These are phyloP conservation scores for Argyresthia goedartella DNA, from an alignment of 2,888 invertebrate species.

Conservation along the genomic window DNA sequence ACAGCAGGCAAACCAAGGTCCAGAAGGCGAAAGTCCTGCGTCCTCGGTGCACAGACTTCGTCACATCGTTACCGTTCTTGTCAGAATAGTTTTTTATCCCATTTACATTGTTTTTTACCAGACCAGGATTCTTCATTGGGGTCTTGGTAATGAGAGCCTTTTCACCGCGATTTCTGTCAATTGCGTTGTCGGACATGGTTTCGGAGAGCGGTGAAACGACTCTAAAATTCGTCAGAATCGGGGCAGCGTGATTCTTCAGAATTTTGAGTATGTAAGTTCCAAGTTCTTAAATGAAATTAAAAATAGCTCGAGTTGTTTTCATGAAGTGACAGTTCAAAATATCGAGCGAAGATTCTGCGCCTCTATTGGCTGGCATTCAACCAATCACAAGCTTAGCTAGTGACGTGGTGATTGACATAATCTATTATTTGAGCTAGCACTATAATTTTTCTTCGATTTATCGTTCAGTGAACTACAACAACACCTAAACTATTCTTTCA, in stretches of 20 bases:
- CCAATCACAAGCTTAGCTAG: not conserved
- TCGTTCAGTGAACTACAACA: too few relatives aligned
- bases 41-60: slow-evolving; percentile 47
- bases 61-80: slow-evolving; percentile 58
- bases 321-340: slow-evolving; percentile 39
- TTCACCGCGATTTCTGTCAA: slow-evolving; percentile 50
- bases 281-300: slow-evolving; percentile 33
- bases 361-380: slow-evolving; percentile 27
- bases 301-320: slow-evolving; percentile 35
- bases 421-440: not conserved
- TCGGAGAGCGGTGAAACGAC: slow-evolving; percentile 54
- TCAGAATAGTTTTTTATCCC: slow-evolving; percentile 50
- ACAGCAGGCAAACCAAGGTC: slow-evolving; percentile 79
- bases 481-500: too few relatives aligned
- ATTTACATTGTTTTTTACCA: slow-evolving; percentile 25
- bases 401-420: not conserved
- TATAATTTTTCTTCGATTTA: too few relatives aligned
- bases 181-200: slow-evolving; percentile 49
- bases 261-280: slow-evolving; percentile 19
- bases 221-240: slow-evolving; percentile 39
- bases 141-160: slow-evolving; percentile 52
- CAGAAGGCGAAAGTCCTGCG: slow-evolving; percentile 82
- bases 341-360: slow-evolving; percentile 38
- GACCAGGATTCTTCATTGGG: slow-evolving; percentile 36
- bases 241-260: slow-evolving; percentile 11